phyloP scores from a whole-genome alignment of 2,113 vertebrate genomes.

The Petromus typicus region DNA sequence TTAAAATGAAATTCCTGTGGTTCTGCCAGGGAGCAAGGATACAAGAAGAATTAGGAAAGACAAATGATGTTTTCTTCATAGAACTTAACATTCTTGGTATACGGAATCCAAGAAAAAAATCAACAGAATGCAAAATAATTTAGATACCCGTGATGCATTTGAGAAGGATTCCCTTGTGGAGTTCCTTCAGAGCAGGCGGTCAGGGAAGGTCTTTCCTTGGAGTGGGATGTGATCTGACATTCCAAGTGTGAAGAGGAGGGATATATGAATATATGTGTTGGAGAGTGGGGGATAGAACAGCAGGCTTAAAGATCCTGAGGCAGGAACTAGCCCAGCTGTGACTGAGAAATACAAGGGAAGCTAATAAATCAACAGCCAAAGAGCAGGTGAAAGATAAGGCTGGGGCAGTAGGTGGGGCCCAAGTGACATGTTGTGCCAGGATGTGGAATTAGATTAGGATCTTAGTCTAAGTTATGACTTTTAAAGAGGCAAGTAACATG shows the following conservation, averaged over 20 bases:
- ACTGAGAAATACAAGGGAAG: background rate
- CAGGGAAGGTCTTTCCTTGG: background rate
- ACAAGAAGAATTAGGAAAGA: background rate
- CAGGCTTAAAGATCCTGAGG: background rate
- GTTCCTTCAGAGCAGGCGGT: background rate
- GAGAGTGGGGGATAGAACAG: background rate
- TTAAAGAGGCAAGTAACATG: background rate
- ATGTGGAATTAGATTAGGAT: background rate
- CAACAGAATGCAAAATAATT: background rate
- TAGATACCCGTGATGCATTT: background rate
- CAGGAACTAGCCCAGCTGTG: background rate
- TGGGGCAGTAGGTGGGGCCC: background rate
- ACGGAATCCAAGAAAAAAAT: background rate
- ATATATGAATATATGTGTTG: background rate
- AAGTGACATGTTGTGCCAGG: background rate
- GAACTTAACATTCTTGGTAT: background rate
- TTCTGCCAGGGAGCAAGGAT: background rate
- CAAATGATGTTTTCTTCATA: background rate
- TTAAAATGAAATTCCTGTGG: slow-evolving; percentile 53
- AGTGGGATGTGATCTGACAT: background rate
- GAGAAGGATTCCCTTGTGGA: background rate
- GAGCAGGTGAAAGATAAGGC: background rate
- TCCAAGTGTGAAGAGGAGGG: background rate
- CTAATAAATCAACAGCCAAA: background rate
- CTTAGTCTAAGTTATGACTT: background rate